Evolutionary conservation across 2,888 invertebrate species (phyloP).

Genomic region (Platypus cylindrus): DNA sequence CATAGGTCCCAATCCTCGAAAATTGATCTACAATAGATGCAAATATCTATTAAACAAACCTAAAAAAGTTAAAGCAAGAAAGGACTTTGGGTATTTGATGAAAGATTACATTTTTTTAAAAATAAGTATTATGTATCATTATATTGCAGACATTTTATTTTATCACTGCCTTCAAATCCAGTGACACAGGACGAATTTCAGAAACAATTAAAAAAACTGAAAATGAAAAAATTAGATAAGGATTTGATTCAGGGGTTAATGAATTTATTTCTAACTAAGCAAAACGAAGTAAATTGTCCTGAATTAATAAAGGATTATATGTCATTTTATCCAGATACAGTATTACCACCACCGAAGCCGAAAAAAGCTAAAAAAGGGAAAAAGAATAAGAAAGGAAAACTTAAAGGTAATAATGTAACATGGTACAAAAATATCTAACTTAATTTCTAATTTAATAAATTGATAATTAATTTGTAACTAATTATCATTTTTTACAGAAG

Average conservation of each 20-base stretch:
- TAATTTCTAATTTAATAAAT: no score
- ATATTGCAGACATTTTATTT: slow-evolving; percentile 32
- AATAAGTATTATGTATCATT: slow-evolving; percentile 3
- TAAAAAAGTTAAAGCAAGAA: slow-evolving; percentile 34
- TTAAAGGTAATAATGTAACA: slow-evolving; percentile 2
- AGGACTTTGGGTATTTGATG: slow-evolving; percentile 36
- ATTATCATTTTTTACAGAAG: no score
- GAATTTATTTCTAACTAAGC: slow-evolving; percentile 28
- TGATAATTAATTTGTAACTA: no score
- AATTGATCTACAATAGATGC: slow-evolving; percentile 37
- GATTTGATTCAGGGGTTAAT: slow-evolving; percentile 29
- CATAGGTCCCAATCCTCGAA: slow-evolving; percentile 34
- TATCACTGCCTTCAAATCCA: slow-evolving; percentile 28
- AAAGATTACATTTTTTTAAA: neutral
- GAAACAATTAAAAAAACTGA: slow-evolving; percentile 24
- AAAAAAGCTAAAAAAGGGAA: slow-evolving; percentile 23
- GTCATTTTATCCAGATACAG: slow-evolving; percentile 34
- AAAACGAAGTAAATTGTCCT: slow-evolving; percentile 29
- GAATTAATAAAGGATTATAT: slow-evolving; percentile 33
- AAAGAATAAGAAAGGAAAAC: slow-evolving; percentile 11
- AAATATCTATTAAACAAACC: slow-evolving; percentile 36
- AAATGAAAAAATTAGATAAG: slow-evolving; percentile 30
- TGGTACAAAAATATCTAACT: no score
- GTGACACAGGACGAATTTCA: slow-evolving; percentile 29
- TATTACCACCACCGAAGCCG: slow-evolving; percentile 24